Percentiles rank a stretch among this genome's conserved stretches.
Conservation (phyloP, 1,140 invertebrate species). For the Lucilia cuprina region DNA sequence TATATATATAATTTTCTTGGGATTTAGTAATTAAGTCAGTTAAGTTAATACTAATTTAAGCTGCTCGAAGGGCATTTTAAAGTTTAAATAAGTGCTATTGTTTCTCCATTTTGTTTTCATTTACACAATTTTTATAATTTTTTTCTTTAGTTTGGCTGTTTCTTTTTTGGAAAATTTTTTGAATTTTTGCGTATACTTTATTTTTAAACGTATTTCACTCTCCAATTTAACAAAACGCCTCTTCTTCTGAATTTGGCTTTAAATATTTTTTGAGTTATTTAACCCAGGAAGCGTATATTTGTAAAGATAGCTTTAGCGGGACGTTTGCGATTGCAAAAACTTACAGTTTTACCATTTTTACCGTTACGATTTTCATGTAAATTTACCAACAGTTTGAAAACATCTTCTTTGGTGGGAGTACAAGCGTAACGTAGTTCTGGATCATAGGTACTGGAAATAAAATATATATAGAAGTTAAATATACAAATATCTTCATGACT, state of each 20-base stretch:
- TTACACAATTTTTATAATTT: background rate
- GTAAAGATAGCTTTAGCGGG: constrained; percentile 68
- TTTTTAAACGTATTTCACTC: background rate
- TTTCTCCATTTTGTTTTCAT: background rate
- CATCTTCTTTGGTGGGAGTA: constrained; percentile 68
- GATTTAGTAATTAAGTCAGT: background rate
- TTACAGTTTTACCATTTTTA: constrained; percentile 65
- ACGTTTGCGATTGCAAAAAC: constrained; percentile 70
- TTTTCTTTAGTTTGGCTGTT: background rate
- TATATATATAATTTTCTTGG: background rate
- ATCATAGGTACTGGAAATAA: constrained; percentile 63
- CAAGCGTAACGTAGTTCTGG: constrained; percentile 68
- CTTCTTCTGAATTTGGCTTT: too few relatives aligned
- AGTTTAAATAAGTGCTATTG: background rate
- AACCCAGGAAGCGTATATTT: constrained; percentile 71
- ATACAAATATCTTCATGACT: constrained; percentile 19
- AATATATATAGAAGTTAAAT: background rate
- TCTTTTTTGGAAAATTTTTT: background rate
- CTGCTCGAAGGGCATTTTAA: background rate
- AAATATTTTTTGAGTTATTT: constrained; percentile 23
- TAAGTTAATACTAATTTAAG: background rate
- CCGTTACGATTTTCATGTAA: constrained; percentile 68
- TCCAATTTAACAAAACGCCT: background rate
- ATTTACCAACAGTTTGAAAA: constrained; percentile 68
- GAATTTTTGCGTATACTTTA: background rate